Evolutionary conservation across 2,113 vertebrate genomes (phyloP).

Genomic region (Xiphophorus couchianus): DNA sequence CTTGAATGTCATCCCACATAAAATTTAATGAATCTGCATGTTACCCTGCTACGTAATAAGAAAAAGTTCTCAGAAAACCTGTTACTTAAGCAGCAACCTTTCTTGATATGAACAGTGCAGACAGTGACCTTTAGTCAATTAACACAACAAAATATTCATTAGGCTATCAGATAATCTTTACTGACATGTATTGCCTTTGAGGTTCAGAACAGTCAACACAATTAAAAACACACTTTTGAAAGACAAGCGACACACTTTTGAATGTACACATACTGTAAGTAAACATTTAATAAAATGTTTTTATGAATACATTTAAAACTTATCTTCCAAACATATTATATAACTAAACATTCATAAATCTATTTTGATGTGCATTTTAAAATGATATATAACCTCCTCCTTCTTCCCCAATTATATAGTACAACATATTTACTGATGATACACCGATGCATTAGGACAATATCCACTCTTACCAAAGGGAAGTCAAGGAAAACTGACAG

Average conservation of each 20-base stretch:
- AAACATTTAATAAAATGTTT: slow-evolving; percentile 19
- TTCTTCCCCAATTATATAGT: no score
- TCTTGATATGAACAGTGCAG: slow-evolving; percentile 53
- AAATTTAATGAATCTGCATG: neutral
- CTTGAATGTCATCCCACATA: neutral
- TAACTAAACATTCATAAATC: neutral
- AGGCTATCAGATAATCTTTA: slow-evolving; percentile 41
- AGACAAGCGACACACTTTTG: slow-evolving; percentile 11
- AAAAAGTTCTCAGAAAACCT: slow-evolving; percentile 17
- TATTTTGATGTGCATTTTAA: neutral
- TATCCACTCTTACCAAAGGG: no score
- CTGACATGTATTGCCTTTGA: slow-evolving; percentile 49
- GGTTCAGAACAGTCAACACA: slow-evolving; percentile 50
- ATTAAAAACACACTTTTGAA: slow-evolving; percentile 37
- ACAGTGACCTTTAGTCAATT: slow-evolving; percentile 69
- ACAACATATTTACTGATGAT: no score
- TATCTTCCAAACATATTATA: neutral
- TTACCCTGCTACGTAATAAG: neutral
- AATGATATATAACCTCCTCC: no score
- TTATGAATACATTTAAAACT: neutral
- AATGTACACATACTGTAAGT: neutral
- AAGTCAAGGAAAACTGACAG: neutral
- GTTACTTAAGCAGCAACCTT: slow-evolving; percentile 24
- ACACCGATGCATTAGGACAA: no score
- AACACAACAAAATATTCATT: slow-evolving; percentile 55